A percentile compares a stretch with the other conserved stretches of the same genome.
Evolutionary conservation across 1,140 invertebrate genomes (phyloP).

Genomic region (Eufriesea mexicana): DNA sequence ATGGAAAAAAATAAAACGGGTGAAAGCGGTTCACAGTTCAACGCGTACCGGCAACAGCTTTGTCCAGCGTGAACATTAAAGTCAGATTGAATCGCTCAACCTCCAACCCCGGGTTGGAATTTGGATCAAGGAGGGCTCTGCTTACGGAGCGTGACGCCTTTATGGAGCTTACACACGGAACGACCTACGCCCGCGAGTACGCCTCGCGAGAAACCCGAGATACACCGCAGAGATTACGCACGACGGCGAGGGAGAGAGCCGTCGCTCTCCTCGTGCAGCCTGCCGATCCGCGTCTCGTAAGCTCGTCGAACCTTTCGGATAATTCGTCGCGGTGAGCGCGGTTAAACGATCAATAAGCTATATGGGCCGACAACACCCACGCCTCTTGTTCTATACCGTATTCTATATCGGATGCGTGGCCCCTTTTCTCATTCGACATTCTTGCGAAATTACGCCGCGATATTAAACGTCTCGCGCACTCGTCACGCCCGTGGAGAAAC

Average conservation of each 20-base stretch:
- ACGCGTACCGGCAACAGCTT: constrained; percentile 43
- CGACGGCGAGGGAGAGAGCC: neutral
- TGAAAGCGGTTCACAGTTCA: constrained; percentile 56
- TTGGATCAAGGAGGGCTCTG: constrained; percentile 79
- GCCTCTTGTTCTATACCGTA: constrained; percentile 16
- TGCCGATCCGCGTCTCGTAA: neutral
- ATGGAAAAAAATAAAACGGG: constrained; percentile 48
- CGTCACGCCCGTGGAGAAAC: too few species aligned
- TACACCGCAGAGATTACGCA: constrained; percentile 35
- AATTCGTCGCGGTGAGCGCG: constrained; percentile 8
- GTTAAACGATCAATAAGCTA: constrained; percentile 29
- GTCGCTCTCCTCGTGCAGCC: neutral
- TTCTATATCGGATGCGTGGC: constrained; percentile 9
- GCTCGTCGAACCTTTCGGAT: constrained; percentile 21
- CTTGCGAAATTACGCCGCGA: neutral
- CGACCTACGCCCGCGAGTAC: constrained; percentile 53
- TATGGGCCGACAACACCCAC: constrained; percentile 19
- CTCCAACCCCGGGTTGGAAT: constrained; percentile 77
- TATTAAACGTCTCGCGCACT: neutral
- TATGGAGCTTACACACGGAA: constrained; percentile 76
- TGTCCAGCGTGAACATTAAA: constrained; percentile 61
- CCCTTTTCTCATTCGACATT: constrained; percentile 3
- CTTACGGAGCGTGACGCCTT: constrained; percentile 74
- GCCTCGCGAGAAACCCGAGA: constrained; percentile 44
- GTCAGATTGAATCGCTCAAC: constrained; percentile 73